Evolutionary conservation across 2,888 invertebrate genomes (phyloP), one percentile per base, ranked within the genome.

Genomic region (Gortyna flavago): DNA sequence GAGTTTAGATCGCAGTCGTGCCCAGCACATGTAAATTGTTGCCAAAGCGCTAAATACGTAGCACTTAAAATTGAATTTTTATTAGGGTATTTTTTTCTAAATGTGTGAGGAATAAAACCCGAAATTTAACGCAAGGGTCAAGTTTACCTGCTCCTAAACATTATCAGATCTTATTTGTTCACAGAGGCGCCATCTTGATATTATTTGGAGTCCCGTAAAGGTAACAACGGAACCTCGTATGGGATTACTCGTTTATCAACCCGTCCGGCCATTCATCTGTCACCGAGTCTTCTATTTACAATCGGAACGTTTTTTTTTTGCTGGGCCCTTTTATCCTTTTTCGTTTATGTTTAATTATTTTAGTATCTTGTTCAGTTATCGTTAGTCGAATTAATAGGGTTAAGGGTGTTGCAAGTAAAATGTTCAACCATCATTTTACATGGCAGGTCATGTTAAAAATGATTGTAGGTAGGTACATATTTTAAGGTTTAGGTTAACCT

Each of bases 161-260:
- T 91, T 93, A 93, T 93, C 94, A 90, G 93, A 93, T 93, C 90
- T 87, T 88, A 90, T 92, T 91, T 89, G 87, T 88, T 88, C 83
- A 89, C 86, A 81, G 90, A 91, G 93, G 92, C 93, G 93, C 93
- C 93, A 93, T 92, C 90, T 91, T 88, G 85, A 87, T 88, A 86
- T 88, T 83, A 85, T 86, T 87, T 85, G 72, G 89, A 76, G 85
- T 86, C 84, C 88, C 87, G 85, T 80, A 83, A 81, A 87, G 80
- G 83, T 87, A 81, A 82, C 77, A 87, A 85, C 83, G 81, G 86
- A 89, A 81, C 89, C 81, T 79, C 80, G 79, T 81, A 78, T 81
- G 76, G 82, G 85, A 77, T 85, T 82, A 87, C 80, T 88, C 85
- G 86, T 88, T 87, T 86, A 87, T 88, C 87, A 87, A 84, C 81